These are phyloP conservation scores for Machimus atricapillus DNA, from an alignment of 2,888 invertebrate species.

Conservation along the genomic window DNA sequence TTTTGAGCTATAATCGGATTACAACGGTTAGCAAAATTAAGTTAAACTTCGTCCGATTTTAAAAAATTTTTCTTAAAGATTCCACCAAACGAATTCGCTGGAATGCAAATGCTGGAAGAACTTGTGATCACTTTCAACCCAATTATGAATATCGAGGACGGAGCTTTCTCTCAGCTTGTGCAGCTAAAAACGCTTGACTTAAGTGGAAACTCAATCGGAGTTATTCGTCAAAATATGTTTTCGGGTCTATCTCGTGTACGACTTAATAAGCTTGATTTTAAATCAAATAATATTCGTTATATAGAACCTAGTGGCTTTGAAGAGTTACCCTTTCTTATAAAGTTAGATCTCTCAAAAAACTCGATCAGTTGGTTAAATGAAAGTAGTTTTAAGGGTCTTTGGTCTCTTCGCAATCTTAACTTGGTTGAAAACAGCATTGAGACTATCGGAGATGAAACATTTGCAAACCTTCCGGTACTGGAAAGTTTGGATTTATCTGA, in stretches of 20 bases:
- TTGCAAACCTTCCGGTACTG: conserved; percentile 52
- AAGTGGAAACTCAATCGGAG: conserved; percentile 53
- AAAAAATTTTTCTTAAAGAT: neutral
- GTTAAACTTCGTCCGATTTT: neutral
- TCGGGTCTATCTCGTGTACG: conserved; percentile 49
- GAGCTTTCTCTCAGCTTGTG: conserved; percentile 52
- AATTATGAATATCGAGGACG: conserved; percentile 51
- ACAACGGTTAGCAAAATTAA: neutral
- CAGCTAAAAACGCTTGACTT: conserved; percentile 54
- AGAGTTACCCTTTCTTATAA: conserved; percentile 51
- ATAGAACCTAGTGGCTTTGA: conserved; percentile 51
- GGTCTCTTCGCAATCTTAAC: conserved; percentile 53
- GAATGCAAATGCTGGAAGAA: conserved; percentile 49
- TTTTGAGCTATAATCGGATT: conserved; percentile 52
- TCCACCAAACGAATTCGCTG: neutral
- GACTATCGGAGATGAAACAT: conserved; percentile 52
- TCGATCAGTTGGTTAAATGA: conserved; percentile 51
- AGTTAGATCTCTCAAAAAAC: conserved; percentile 55
- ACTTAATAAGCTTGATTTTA: conserved; percentile 52
- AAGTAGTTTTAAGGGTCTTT: conserved; percentile 52
- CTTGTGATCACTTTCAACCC: conserved; percentile 52
- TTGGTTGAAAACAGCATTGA: conserved; percentile 54
- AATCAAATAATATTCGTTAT: conserved; percentile 53
- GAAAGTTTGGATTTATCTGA: conserved; percentile 55
- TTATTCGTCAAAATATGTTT: conserved; percentile 53